Percentiles rank a stretch among this genome's conserved stretches.
phyloP scores from a whole-genome alignment of 2,113 vertebrate genomes.

The Regulus satrapa region DNA sequence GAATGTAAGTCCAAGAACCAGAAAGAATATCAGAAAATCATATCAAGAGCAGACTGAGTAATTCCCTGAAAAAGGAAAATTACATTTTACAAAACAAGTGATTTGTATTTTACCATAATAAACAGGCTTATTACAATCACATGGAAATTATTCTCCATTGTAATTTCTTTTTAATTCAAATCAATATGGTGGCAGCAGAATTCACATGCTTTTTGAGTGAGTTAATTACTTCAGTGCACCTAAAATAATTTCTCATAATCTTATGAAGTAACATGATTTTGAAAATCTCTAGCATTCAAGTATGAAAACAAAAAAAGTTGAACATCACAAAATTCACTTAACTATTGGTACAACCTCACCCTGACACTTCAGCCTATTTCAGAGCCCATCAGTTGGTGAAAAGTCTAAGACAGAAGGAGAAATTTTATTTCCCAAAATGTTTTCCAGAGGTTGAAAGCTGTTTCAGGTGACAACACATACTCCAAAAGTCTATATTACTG shows the following conservation, averaged over 20 bases:
- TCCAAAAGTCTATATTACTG: neutral
- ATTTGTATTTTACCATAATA: neutral
- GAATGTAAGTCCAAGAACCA: neutral
- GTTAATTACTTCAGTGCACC: neutral
- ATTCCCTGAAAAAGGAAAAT: neutral
- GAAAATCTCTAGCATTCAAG: neutral
- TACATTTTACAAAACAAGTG: neutral
- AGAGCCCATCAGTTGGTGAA: neutral
- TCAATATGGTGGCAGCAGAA: neutral
- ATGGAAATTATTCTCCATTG: neutral
- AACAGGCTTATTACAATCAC: neutral
- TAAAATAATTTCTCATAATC: neutral
- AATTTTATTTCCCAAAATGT: neutral
- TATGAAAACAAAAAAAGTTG: neutral
- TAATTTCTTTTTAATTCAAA: neutral
- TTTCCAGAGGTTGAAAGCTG: neutral
- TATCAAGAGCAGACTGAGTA: neutral
- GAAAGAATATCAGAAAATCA: neutral
- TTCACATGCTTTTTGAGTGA: neutral
- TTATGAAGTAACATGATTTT: neutral
- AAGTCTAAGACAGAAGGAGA: neutral
- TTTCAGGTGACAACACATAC: neutral
- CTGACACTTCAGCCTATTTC: neutral
- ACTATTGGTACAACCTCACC: neutral
- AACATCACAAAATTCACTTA: neutral